Conservation (phyloP, 2,888 invertebrate species). For the Ichneumoninae sp. region DNA sequence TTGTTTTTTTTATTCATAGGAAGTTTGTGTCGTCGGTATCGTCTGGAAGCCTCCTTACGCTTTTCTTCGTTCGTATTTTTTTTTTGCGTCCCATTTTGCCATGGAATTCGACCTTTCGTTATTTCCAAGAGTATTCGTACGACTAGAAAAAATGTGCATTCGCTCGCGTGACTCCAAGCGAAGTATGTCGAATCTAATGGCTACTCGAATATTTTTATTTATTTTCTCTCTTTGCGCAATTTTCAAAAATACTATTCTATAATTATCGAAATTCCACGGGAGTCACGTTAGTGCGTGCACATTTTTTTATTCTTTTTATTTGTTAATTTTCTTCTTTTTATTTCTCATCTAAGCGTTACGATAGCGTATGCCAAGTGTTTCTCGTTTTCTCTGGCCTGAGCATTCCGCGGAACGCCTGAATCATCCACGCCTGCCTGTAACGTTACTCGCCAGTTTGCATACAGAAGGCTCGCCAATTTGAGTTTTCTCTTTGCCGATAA, state of each 20-base stretch:
- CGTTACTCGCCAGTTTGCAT: slow-evolving; percentile 33
- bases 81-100: slow-evolving; percentile 45
- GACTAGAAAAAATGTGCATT: slow-evolving; percentile 71
- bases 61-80: slow-evolving; percentile 57
- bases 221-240: background rate
- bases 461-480: slow-evolving; percentile 37
- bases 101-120: slow-evolving; percentile 63
- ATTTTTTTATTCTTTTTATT: slow-evolving; percentile 52
- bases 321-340: slow-evolving; percentile 18
- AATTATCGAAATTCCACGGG: slow-evolving; percentile 52
- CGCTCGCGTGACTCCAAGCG: slow-evolving; percentile 55
- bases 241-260: slow-evolving; percentile 39
- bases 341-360: slow-evolving; percentile 65
- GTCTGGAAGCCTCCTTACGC: slow-evolving; percentile 70
- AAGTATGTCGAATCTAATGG: slow-evolving; percentile 27
- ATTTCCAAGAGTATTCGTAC: slow-evolving; percentile 69
- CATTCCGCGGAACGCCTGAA: slow-evolving; percentile 72
- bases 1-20: slow-evolving; percentile 49
- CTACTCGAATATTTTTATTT: slow-evolving; percentile 24
- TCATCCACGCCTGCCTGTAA: slow-evolving; percentile 74
- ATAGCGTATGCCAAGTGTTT: slow-evolving; percentile 58
- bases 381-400: slow-evolving; percentile 66
- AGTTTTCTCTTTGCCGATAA: slow-evolving; percentile 35
- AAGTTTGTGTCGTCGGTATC: slow-evolving; percentile 56
- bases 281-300: slow-evolving; percentile 58